These are phyloP conservation scores for Neodiprion fabricii DNA, from an alignment of 1,140 invertebrate species.

Conservation along the genomic window DNA sequence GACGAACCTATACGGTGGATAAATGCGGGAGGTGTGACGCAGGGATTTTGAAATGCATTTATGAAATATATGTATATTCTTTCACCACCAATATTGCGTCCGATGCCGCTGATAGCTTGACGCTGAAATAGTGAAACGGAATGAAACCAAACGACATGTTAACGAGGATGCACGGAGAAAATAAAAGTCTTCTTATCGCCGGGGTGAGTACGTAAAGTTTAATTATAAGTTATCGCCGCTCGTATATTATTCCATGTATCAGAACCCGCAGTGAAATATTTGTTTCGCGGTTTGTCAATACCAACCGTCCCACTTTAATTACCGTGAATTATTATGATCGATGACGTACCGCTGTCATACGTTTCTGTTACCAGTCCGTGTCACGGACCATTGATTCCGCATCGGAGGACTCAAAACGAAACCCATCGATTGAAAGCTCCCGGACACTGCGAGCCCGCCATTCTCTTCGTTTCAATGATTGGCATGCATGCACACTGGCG, in stretches of 20 bases:
- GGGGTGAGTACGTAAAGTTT: background rate
- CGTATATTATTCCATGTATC: background rate
- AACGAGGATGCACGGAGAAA: background rate
- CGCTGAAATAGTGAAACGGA: background rate
- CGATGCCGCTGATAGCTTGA: background rate
- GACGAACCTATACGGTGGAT: background rate
- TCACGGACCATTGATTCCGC: too few relatives aligned
- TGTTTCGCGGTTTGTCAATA: constrained; percentile 5
- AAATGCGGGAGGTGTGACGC: background rate
- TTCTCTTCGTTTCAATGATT: too few relatives aligned
- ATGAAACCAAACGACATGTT: background rate
- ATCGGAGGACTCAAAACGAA: too few relatives aligned
- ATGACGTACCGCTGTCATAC: background rate
- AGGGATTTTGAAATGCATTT: background rate
- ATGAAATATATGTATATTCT: background rate
- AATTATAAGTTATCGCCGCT: background rate
- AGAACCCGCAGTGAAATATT: background rate
- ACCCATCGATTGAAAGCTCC: too few relatives aligned
- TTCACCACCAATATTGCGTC: background rate
- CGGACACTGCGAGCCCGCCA: too few relatives aligned
- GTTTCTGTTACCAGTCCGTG: background rate
- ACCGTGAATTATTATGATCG: constrained; percentile 1
- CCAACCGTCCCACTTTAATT: background rate
- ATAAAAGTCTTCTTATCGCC: background rate
- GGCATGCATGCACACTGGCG: too few relatives aligned